Base-by-base conservation (phyloP, 2,888 invertebrate species). In the Diadegma fenestrale region DNA sequence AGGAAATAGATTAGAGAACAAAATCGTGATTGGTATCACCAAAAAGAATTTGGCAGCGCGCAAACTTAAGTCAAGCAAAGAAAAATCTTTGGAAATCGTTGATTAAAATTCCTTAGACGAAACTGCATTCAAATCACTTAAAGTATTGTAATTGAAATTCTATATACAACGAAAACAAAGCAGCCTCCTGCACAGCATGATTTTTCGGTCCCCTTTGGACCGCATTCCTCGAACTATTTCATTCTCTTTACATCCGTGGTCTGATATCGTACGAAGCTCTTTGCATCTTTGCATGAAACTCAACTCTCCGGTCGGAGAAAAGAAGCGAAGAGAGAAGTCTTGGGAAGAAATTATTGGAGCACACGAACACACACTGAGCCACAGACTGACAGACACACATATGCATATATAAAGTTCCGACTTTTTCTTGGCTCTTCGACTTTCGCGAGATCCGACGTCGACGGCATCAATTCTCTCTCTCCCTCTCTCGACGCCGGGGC, bases 321-420 rank as follows among this genome's bases (percentile, higher is more conserved):
- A 64, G 33, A 64, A 41, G 63, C 68, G 77, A 80, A 41, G 80
- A 85, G 80, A 85, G 76, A 58, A 58, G 58, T 58, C 58, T 69
- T 80, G 75, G 68, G 80, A 69, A 84, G 88, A 88, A 89, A 88
- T 89, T 87, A 89, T 88, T 88, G 88, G 88, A 88, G 86, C 87
- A 76, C 77, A 79, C 58, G 58, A 26, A 58, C 22, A 58, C 22
- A 58, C 10, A 12, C 12, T 12, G 8, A 54, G 10, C 22, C 19
- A 19, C 58, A 22, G 14, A 26, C 5, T 10, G 12, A 26, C 26
- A 58, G 45, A 26, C 58, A 22, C 58, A 14, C 58, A 26, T 26
- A 58, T 58, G 58, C 58, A 58, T 58, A 58, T 58, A 26, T 22
- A 26, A 22, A 58, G 26, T 26, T 22, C 48, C n/a, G 61, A 41